A percentile compares a stretch with the other conserved stretches of the same genome.
phyloP scores from a whole-genome alignment of 1,140 invertebrate genomes.

The Dinoponera quadriceps region DNA sequence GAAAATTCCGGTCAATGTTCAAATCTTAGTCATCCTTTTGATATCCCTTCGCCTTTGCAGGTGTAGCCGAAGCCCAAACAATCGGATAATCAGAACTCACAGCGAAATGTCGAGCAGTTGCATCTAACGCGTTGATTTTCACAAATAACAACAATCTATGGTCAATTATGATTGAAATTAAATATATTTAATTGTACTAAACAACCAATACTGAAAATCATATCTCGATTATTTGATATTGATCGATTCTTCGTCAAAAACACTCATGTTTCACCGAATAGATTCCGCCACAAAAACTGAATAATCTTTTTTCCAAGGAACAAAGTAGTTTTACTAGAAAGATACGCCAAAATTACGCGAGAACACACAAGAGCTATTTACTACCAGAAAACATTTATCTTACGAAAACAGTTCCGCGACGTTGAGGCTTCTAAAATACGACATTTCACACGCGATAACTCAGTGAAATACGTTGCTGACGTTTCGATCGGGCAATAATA shows the following conservation, averaged over 20 bases:
- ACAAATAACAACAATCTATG: not conserved
- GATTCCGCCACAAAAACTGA: no score
- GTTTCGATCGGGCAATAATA: constrained; percentile 32
- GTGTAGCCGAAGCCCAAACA: not conserved
- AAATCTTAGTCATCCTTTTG: constrained; percentile 7
- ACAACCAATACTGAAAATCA: no score
- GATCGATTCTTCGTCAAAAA: no score
- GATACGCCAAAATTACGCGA: not conserved
- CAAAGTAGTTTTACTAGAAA: not conserved
- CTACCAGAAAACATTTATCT: not conserved
- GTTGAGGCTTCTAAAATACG: not conserved
- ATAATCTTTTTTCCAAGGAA: no score
- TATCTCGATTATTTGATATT: no score
- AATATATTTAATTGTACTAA: no score
- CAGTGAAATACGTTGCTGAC: constrained; percentile 25
- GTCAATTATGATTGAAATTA: not conserved
- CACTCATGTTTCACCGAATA: no score
- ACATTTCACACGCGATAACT: not conserved
- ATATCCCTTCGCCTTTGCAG: constrained; percentile 11
- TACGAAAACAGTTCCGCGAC: not conserved
- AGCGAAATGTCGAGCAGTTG: not conserved
- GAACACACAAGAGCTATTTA: not conserved
- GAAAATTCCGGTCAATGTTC: constrained; percentile 6
- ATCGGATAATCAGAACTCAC: constrained; percentile 3
- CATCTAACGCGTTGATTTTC: not conserved